Evolutionary conservation across 2,113 vertebrate species (phyloP).

Genomic region (Paramormyrops kingsleyae): DNA sequence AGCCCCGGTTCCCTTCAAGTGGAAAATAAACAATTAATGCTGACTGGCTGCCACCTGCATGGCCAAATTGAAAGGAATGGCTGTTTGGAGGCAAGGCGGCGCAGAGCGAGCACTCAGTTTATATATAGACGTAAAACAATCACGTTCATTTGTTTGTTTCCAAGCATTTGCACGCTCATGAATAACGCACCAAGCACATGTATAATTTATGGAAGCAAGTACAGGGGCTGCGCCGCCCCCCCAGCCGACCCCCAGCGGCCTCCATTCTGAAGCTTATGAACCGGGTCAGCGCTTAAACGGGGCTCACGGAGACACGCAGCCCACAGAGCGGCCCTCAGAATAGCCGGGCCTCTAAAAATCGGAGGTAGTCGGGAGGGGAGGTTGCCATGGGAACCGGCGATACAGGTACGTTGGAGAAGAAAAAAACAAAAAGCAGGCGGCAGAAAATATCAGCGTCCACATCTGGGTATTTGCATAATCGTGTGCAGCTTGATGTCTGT

Average conservation of each 20-base stretch:
- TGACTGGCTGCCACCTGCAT: not conserved
- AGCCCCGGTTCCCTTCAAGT: not conserved
- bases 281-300: not conserved
- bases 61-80: slow-evolving; percentile 1
- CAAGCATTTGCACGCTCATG: slow-evolving; percentile 11
- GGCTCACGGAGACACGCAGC: not conserved
- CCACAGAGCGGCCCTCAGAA: not conserved
- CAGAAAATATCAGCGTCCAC: not conserved
- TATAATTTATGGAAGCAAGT: slow-evolving; percentile 12
- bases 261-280: not conserved
- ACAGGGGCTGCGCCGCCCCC: too few species aligned
- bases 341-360: not conserved
- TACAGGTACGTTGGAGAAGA: not conserved
- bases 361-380: not conserved
- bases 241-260: not conserved
- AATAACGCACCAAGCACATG: slow-evolving; percentile 13
- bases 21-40: slow-evolving; percentile 21
- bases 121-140: slow-evolving; percentile 18
- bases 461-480: not conserved
- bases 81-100: not conserved
- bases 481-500: not conserved
- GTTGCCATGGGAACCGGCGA: slow-evolving; percentile 5
- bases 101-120: not conserved
- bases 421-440: not conserved
- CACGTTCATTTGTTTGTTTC: slow-evolving; percentile 14